Percentiles rank a stretch among this genome's conserved stretches.
Conservation (phyloP, 2,797 vertebrate species). For the Coreius guichenoti region DNA sequence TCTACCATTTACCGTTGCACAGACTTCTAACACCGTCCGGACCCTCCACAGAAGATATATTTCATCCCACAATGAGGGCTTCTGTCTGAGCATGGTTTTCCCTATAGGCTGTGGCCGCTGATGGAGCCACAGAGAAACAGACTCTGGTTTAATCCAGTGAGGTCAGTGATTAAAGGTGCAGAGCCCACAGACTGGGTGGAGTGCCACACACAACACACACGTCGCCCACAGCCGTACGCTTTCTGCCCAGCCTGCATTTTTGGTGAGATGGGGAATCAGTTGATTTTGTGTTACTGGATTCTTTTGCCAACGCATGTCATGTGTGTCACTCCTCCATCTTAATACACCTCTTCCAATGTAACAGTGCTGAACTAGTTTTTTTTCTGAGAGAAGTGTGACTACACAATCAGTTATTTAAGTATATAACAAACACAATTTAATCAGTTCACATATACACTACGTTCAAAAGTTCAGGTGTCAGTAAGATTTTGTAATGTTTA, state of each 20-base stretch:
- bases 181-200: conserved; percentile 40
- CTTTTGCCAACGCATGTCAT: conserved; percentile 1
- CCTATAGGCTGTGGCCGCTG: conserved; percentile 24
- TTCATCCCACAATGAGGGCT: conserved; percentile 39
- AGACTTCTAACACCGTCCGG: background rate
- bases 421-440: background rate
- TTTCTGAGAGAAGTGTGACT: background rate
- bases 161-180: conserved; percentile 43
- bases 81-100: conserved; percentile 35
- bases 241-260: conserved; percentile 23
- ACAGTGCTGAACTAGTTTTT: background rate
- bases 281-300: conserved; percentile 27
- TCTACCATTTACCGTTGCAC: conserved; percentile 12
- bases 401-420: background rate
- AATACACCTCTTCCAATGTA: background rate
- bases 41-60: conserved; percentile 34
- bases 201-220: conserved; percentile 35
- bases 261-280: background rate
- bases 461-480: background rate
- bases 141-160: conserved; percentile 38
- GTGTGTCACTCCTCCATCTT: conserved; percentile 12
- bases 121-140: conserved; percentile 47
- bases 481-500: background rate
- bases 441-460: background rate
- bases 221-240: background rate